Conservation (phyloP, 2,797 vertebrate genomes). For the Lepilemur septentrionalis region DNA sequence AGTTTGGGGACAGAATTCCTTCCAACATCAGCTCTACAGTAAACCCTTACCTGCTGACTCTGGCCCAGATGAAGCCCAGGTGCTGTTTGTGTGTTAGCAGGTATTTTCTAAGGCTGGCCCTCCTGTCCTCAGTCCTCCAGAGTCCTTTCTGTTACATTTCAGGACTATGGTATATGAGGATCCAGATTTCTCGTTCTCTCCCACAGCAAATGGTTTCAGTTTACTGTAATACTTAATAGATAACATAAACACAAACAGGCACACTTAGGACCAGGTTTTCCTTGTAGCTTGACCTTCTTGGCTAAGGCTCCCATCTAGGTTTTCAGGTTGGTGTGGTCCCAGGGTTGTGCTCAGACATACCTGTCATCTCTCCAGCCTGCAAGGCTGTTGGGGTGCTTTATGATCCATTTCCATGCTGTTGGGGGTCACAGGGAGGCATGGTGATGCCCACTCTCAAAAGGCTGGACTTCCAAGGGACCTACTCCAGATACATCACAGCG, state of each 20-base stretch:
- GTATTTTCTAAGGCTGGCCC: background rate
- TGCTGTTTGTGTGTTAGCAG: background rate
- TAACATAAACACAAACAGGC: background rate
- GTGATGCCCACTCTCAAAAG: conserved; percentile 83
- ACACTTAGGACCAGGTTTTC: background rate
- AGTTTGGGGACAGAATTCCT: background rate
- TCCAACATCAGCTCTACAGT: background rate
- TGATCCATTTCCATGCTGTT: conserved; percentile 77
- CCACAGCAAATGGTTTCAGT: conserved; percentile 21
- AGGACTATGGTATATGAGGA: background rate
- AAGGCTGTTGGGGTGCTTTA: conserved; percentile 72
- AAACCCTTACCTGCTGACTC: background rate
- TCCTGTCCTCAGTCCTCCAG: background rate
- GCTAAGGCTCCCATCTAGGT: conserved; percentile 38
- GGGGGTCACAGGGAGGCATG: conserved; percentile 83
- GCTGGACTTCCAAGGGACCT: conserved; percentile 87
- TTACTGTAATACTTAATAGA: background rate
- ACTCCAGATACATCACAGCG: conserved; percentile 84
- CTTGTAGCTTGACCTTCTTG: background rate
- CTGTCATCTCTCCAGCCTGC: conserved; percentile 12
- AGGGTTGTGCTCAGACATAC: conserved; percentile 13
- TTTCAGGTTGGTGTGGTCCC: background rate
- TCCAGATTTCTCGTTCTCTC: background rate
- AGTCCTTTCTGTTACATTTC: conserved; percentile 20
- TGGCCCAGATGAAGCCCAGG: background rate